phyloP scores from a whole-genome alignment of 64 coral and sea anemone species.

The Actinia equina region DNA sequence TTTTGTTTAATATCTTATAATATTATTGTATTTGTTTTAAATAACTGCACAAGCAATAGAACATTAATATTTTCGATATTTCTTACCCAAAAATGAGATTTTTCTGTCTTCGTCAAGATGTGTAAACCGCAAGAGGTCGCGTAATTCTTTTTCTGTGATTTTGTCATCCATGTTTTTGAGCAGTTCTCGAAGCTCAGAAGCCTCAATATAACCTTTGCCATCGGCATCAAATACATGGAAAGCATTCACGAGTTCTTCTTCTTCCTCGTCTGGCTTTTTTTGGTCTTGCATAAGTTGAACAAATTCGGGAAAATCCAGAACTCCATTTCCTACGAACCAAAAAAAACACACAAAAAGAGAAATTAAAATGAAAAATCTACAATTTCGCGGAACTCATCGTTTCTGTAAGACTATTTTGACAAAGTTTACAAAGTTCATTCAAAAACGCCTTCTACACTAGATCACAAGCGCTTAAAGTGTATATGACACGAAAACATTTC shows the following conservation, averaged over 20 bases:
- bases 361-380: not conserved
- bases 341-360: too few species aligned
- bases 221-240: constrained; percentile 84
- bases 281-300: constrained; percentile 79
- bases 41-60: not conserved
- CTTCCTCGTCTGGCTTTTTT: constrained; percentile 71
- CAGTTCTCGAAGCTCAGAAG: constrained; percentile 59
- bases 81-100: constrained; percentile 9
- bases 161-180: constrained; percentile 67
- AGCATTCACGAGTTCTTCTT: constrained; percentile 73
- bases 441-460: too few species aligned
- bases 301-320: constrained; percentile 65
- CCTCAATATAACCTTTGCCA: constrained; percentile 67
- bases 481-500: too few species aligned
- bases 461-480: too few species aligned
- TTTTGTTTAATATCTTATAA: too few species aligned
- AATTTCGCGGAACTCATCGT: too few species aligned
- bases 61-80: not conserved
- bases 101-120: constrained; percentile 47
- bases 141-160: constrained; percentile 53
- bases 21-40: too few species aligned
- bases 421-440: too few species aligned
- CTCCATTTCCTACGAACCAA: constrained; percentile 49
- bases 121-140: constrained; percentile 46
- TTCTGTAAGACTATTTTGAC: too few species aligned